Evolutionary conservation across 2,888 invertebrate genomes (phyloP), one percentile per base, ranked within the genome.

Genomic region (Kryphioiulus occultus): DNA sequence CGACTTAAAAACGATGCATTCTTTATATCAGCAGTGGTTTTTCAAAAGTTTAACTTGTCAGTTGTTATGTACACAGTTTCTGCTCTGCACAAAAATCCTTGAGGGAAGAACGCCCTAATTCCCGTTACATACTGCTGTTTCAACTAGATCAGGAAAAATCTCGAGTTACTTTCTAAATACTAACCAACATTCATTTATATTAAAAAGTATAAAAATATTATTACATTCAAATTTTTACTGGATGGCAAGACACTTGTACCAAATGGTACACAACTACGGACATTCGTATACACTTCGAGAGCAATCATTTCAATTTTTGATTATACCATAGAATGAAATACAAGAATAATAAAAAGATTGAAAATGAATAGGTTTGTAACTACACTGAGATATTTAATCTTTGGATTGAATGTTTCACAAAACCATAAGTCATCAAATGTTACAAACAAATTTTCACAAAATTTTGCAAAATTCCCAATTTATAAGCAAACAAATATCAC

Each of bases 181-280:
- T 68, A 26, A 68, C 22, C n/a, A 26, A 68, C 68, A 68, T 26
- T 26, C 26, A 12, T 26, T 68, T 22, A 68, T 68, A 26, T 68
- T 68, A 68, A 68, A 68, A 68, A 26, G 68, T 68, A 68, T 68
- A 68, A 68, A 68, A 68, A 68, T 68, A 68, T 68, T 26, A 68
- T 26, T 9, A 68, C 68, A 68, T 68, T 68, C 5, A 68, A 26
- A 26, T 68, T 7, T 68, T 68, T n/a, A 68, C 68, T 26, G 22
- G 1, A 26, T n/a, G 26, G 68, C 12, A 12, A 9, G 26, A 10
- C 68, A 12, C 68, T 10, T 68, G 68, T 26, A 68, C 68, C 68
- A 26, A 12, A 68, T 10, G 10, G 68, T n/a, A 68, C 0, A 26
- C 26, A 68, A 68, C 22, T 68, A 12, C 26, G 9, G 7, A 26